Evolutionary conservation across 2,113 vertebrate genomes (phyloP), one percentile per base, ranked within the genome.

Genomic region (Anguilla japonica): DNA sequence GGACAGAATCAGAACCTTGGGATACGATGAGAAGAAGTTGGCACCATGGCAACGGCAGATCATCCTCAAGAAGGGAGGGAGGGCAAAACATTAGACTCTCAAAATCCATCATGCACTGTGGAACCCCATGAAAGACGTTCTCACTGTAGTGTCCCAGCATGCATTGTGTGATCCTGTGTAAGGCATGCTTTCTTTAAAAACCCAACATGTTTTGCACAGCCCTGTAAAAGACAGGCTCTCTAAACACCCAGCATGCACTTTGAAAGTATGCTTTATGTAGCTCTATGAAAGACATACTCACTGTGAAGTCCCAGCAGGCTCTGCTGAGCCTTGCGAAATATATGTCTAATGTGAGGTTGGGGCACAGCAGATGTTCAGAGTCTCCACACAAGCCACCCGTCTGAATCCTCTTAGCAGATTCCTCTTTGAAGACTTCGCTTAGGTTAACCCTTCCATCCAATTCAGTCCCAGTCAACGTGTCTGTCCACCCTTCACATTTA

Each of bases 11-110:
- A 96, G 97, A 87, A 98, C 96, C 87, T 94, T 99, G 79, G 98
- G 98, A 90, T 99, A 98, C 39, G 98, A 99, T 16, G 98, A 99
- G 91, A 96, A 94, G 92, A 99, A 99, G 92, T 95, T 99, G 93
- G 97, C 97, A 0, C 98, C 98, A 60, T 99, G 98, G 98, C 98
- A 99, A 92, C 93, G 97, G 90, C 98, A 99, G 94, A 96, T 99
- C 92, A 97, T 99, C 92, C 94, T 99, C 91, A 99, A 97, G 95
- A 99, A 99, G 93, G 98, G 97, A 89, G 98, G 99, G 89, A 95
- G 96, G 92, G 95, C 96, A 87, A 99, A 99, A 96, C 93, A 98
- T 90, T 97, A 96, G 93, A 46, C 11, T 75, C 26, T 75, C 26
- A 34, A 75, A 7, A 75, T 14, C 26, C n/a, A 14, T 6, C 26